Evolutionary conservation across 2,888 invertebrate genomes (phyloP), one percentile per base, ranked within the genome.

Genomic region (Harmothoe impar): DNA sequence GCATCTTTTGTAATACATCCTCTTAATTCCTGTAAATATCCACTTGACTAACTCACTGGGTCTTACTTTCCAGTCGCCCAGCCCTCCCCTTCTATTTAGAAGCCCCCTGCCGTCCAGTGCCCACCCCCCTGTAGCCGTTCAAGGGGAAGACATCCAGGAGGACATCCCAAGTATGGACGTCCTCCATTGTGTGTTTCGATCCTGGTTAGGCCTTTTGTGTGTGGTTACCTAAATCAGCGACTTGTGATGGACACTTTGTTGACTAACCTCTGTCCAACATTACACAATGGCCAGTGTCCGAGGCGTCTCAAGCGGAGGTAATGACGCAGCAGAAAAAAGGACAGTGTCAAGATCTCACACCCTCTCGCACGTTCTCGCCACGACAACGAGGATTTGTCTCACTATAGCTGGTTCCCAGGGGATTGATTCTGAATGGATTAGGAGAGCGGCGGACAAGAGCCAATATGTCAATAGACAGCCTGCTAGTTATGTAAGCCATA

Each of bases 311-410:
- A 72, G 72, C 72, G 29, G 72, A 72, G 25, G 72, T 3, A 72
- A 72, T 72, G 25, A 29, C 72, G 72, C 29, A 72, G 29, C 31
- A 72, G 72, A 72, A 72, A 72, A 72, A 72, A 72, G 72, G 72
- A 72, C 72, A 72, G 72, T 25, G 72, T 72, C n/a, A 72, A 29
- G 72, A 23, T 43, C 43, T 43, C 5, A 43, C 43, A 43, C 43
- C 43, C 10, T 43, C 20, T 72, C 29, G 72, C 72, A 72, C 72
- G 0, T 29, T 29, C 72, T 72, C 72, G 72, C 1, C 15, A 62
- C 23, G 72, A 25, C 7, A 29, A 72, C 72, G 31, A 43, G 62
- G 20, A 62, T 62, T 62, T 62, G 62, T 20, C 62, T 62, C 7
- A n/a, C 23, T 20, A 62, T 43, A n/a, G 20, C 62, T n/a, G 62